These are phyloP conservation scores for Coleophora deauratella DNA, from an alignment of 2,888 invertebrate genomes.

Conservation along the genomic window DNA sequence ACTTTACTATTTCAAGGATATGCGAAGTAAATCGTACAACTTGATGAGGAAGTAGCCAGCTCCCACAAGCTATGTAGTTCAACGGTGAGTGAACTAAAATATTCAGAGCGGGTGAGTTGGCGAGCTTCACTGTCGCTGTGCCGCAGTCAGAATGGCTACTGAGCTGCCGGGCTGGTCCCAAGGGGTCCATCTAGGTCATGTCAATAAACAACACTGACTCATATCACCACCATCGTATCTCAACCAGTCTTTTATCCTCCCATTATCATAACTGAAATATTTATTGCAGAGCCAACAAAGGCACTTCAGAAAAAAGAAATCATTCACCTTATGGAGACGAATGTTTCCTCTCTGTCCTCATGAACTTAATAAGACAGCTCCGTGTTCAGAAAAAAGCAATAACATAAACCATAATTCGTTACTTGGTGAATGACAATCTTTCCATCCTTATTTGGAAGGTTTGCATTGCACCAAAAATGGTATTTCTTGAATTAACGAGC, in stretches of 20 bases:
- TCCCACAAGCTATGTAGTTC: too few species aligned
- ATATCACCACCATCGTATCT: conserved; percentile 26
- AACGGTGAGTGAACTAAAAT: conserved; percentile 33
- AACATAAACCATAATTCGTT: conserved; percentile 29
- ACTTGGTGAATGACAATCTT: conserved; percentile 35
- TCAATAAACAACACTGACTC: conserved; percentile 31
- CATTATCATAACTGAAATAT: conserved; percentile 39
- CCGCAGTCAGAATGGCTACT: conserved; percentile 13
- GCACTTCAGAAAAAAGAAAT: conserved; percentile 26
- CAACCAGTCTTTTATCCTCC: conserved; percentile 26
- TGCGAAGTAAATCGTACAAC: too few species aligned
- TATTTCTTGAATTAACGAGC: conserved; percentile 29
- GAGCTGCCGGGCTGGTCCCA: conserved; percentile 4
- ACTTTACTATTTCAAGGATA: too few species aligned
- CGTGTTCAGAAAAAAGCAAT: conserved; percentile 25
- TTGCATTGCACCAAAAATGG: conserved; percentile 33
- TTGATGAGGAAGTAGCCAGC: too few species aligned
- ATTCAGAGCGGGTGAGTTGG: conserved; percentile 52
- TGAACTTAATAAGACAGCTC: conserved; percentile 17
- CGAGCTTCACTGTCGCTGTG: conserved; percentile 39
- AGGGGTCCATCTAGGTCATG: conserved; percentile 14
- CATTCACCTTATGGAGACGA: conserved; percentile 32
- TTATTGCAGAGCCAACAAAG: conserved; percentile 21
- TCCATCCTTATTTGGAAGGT: conserved; percentile 29
- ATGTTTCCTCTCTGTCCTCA: conserved; percentile 18